A percentile compares a stretch with the other conserved stretches of the same genome.
phyloP scores from a whole-genome alignment of 2,113 vertebrate species.

The Pantherophis guttatus region DNA sequence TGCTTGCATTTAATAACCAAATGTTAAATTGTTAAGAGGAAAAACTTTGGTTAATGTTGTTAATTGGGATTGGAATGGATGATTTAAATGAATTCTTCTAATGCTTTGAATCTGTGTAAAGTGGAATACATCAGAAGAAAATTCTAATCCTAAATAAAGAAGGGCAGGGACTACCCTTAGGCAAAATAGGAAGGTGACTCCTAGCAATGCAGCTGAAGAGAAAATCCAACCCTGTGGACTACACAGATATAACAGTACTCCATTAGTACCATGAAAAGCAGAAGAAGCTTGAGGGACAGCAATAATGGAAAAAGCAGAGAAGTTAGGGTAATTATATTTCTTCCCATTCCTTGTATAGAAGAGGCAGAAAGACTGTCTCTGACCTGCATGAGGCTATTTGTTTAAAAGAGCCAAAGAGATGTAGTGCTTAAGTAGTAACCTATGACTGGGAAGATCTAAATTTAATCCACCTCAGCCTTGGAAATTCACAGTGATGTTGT shows the following conservation, averaged over 20 bases:
- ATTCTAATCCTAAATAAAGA: not conserved
- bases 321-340: not conserved
- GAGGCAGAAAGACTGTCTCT: not conserved
- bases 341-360: not conserved
- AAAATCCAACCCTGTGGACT: not conserved
- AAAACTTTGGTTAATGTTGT: not conserved
- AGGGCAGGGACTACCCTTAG: not conserved
- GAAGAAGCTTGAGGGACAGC: not conserved
- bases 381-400: not conserved
- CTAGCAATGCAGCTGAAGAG: not conserved
- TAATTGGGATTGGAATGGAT: not conserved
- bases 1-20: not conserved
- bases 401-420: not conserved
- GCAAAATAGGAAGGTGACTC: not conserved
- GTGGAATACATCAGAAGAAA: not conserved
- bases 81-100: not conserved
- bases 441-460: not conserved
- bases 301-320: slow-evolving; percentile 10
- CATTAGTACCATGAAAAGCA: not conserved
- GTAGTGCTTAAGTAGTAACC: not conserved
- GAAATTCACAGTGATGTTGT: not conserved
- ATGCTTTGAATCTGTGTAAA: not conserved
- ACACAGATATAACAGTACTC: not conserved
- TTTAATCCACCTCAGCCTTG: not conserved
- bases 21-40: not conserved